Percentiles rank a stretch among this genome's conserved stretches.
These are phyloP conservation scores for Botia almorhae DNA, from an alignment of 2,797 vertebrate genomes.

Conservation along the genomic window DNA sequence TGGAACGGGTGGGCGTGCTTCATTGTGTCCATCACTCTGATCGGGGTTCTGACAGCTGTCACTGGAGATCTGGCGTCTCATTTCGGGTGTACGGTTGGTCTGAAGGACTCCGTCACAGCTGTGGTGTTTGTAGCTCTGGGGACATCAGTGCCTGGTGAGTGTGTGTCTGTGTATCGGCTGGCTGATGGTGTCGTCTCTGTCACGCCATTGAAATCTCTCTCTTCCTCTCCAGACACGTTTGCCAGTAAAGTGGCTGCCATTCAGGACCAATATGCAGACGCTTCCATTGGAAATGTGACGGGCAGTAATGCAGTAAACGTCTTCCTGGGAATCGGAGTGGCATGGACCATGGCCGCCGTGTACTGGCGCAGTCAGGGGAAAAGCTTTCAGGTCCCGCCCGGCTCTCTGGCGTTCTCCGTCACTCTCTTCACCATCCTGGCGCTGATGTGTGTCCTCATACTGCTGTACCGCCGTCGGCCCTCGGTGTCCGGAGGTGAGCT, in stretches of 20 bases:
- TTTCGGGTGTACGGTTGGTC: conserved; percentile 87
- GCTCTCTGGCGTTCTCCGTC: conserved; percentile 86
- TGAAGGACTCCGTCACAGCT: conserved; percentile 88
- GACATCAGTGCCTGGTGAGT: conserved; percentile 87
- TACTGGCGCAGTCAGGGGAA: conserved; percentile 82
- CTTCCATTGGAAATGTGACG: conserved; percentile 88
- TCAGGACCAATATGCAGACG: conserved; percentile 87
- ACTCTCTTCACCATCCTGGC: conserved; percentile 86
- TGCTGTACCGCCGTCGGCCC: conserved; percentile 83
- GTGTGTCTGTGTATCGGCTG: conserved; percentile 27
- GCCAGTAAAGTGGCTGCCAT: conserved; percentile 88
- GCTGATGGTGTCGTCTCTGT: neutral
- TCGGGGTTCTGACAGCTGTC: conserved; percentile 84
- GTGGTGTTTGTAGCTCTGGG: conserved; percentile 89
- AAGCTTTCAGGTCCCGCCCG: conserved; percentile 79
- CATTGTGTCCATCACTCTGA: conserved; percentile 84
- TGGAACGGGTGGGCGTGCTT: conserved; percentile 92
- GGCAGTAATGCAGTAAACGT: conserved; percentile 89
- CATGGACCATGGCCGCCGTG: conserved; percentile 85
- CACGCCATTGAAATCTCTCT: too few relatives aligned
- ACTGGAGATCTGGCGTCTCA: conserved; percentile 87
- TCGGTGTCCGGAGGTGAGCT: conserved; percentile 79
- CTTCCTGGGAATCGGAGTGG: conserved; percentile 87
- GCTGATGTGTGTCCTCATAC: conserved; percentile 71
- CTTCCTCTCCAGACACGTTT: conserved; percentile 78